Evolutionary conservation across 2,113 vertebrate species (phyloP), one percentile per base, ranked within the genome.

Genomic region (Pseudolaguvia tuberculata): DNA sequence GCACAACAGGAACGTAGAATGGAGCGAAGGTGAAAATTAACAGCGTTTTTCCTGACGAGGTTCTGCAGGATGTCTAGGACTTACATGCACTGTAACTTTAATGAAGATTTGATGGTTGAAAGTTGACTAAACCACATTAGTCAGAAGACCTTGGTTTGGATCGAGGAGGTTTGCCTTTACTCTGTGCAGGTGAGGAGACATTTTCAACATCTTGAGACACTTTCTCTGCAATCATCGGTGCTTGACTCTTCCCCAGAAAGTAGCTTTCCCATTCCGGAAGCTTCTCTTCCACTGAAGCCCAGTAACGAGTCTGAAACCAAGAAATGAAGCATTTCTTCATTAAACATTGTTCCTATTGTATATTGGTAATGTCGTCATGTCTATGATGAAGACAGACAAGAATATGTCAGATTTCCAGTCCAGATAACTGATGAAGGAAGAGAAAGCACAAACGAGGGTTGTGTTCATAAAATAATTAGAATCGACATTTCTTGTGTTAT

Each of bases 251-350:
- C 83, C 92, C 93, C 81, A 93, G 87, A 81, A 96, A 91, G 88
- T 93, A 94, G 74, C 84, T 80, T 82, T 96, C 90, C 95, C 94
- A 95, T 66, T 91, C 90, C 62, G 92, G 92, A 82, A 94, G 79
- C 78, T 90, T 89, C 82, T 92, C 90, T 89, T 96, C 90, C 83
- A 96, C 82, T 79, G 91, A 93, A 31, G 88, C 86, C 95, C 93
- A 95, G 81, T 96, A 95, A 74, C 80, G 79, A 73, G 88, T 90
- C 95, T 96, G 66, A 27, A 21, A 39, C 7, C 7, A 35, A 39
- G 8, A 68, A 52, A 53, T 4, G 12, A 48, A 45, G 17, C 21
- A 58, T 58, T 23, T 58, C 31, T 4, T 35, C 31, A 35, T 35
- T 35, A 35, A 62, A 11, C 18, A 62, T 21, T 13, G 31, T 35